phyloP scores from a whole-genome alignment of 2,797 vertebrate species.

The Rhynchotus rufescens region DNA sequence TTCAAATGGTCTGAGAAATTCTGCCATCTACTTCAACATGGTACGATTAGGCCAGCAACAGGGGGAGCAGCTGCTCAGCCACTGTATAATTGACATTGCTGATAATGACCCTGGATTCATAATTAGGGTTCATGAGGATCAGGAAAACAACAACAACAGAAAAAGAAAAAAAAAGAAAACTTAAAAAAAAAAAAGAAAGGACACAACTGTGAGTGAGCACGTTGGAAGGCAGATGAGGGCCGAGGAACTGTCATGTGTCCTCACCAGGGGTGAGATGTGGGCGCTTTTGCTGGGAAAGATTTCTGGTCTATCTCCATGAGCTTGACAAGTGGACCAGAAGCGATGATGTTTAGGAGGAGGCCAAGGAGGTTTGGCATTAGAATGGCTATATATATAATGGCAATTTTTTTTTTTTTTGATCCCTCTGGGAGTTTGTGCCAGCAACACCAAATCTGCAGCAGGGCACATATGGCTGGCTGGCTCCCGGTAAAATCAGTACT shows the following conservation, averaged over 20 bases:
- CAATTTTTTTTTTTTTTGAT: too few species aligned
- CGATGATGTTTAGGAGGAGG: constrained; percentile 2
- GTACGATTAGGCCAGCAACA: constrained; percentile 55
- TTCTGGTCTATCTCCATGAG: not conserved
- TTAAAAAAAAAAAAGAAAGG: not conserved
- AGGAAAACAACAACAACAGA: not conserved
- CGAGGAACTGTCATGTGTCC: not conserved
- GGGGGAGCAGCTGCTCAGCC: constrained; percentile 59
- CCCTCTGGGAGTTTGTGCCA: not conserved
- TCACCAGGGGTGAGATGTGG: not conserved
- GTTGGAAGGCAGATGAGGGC: not conserved
- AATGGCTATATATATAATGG: not conserved
- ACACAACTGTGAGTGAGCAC: not conserved
- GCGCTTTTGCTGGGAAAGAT: not conserved
- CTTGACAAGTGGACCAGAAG: not conserved
- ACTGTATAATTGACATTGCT: constrained; percentile 47
- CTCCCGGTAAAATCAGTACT: constrained; percentile 16
- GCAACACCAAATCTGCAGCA: not conserved
- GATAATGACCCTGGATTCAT: constrained; percentile 39
- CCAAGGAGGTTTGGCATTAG: not conserved
- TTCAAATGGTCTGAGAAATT: constrained; percentile 66
- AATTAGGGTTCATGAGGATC: constrained; percentile 33
- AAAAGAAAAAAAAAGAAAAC: not conserved
- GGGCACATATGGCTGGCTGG: not conserved
- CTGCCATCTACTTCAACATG: constrained; percentile 68